phyloP scores from a whole-genome alignment of 2,113 vertebrate genomes.

The Dicrurus megarhynchus region DNA sequence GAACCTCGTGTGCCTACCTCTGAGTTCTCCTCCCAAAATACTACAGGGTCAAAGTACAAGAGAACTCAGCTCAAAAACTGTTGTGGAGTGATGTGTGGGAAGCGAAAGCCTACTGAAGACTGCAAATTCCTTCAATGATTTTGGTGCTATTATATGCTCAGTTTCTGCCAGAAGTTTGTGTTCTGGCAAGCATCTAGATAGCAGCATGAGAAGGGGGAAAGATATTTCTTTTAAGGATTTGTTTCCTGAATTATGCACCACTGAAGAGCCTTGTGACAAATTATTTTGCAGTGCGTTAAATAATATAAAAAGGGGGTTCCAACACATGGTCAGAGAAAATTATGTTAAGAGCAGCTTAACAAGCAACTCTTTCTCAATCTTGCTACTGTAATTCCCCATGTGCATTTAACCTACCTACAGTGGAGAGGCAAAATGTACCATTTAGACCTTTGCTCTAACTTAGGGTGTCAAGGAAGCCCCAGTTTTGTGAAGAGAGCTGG shows the following conservation, averaged over 20 bases:
- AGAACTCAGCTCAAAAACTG: neutral
- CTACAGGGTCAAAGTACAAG: neutral
- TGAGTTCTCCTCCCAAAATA: neutral
- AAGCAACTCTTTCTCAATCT: neutral
- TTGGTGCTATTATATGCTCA: neutral
- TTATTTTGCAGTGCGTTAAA: neutral
- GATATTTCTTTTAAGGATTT: neutral
- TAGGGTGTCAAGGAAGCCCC: neutral
- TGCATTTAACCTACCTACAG: neutral
- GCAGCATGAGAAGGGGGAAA: neutral
- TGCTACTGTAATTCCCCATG: neutral
- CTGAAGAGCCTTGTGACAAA: neutral
- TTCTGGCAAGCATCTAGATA: neutral
- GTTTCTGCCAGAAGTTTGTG: slow-evolving; percentile 2
- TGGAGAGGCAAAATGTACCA: neutral
- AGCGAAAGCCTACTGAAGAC: neutral
- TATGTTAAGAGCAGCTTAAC: neutral
- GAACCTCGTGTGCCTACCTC: neutral
- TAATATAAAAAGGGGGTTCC: neutral
- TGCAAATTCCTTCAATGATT: neutral
- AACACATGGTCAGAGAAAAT: neutral
- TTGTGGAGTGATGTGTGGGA: neutral
- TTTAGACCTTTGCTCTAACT: neutral
- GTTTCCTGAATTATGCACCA: neutral
- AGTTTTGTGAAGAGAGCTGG: neutral